phyloP scores from a whole-genome alignment of 2,888 invertebrate genomes.

The Tinea semifulvella region DNA sequence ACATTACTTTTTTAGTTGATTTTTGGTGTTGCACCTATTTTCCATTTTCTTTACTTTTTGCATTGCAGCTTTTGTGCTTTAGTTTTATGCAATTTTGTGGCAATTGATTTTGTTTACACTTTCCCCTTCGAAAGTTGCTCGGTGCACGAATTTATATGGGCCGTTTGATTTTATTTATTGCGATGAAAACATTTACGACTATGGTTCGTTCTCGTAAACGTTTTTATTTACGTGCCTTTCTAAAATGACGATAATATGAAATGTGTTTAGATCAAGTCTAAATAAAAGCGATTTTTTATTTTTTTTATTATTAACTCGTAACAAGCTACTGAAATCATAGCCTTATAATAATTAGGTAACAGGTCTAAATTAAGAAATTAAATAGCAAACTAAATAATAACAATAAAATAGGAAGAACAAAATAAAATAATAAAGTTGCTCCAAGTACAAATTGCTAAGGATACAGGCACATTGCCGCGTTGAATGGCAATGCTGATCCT shows the following conservation, averaged over 20 bases:
- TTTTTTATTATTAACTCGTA: too few relatives aligned
- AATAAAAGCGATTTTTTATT: too few relatives aligned
- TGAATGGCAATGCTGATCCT: too few relatives aligned
- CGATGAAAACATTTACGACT: conserved; percentile 7
- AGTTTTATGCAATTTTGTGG: conserved; percentile 5
- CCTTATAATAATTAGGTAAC: too few relatives aligned
- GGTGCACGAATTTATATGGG: not conserved
- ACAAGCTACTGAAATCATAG: too few relatives aligned
- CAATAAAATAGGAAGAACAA: too few relatives aligned
- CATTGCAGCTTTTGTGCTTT: not conserved
- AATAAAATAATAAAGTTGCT: too few relatives aligned
- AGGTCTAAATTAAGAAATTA: too few relatives aligned
- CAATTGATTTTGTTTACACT: conserved; percentile 11
- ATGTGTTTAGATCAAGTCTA: too few relatives aligned
- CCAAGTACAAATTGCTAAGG: too few relatives aligned
- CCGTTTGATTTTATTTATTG: conserved; percentile 6
- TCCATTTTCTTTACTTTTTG: not conserved
- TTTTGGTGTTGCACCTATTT: not conserved
- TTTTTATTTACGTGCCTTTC: conserved; percentile 1
- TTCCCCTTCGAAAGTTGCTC: not conserved
- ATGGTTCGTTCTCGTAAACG: conserved; percentile 1
- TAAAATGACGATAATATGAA: not conserved
- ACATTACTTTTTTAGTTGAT: conserved; percentile 2
- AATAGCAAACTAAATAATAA: too few relatives aligned
- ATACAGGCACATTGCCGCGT: too few relatives aligned